phyloP scores from a whole-genome alignment of 2,888 invertebrate species.

The Lasioglossum lativentre region DNA sequence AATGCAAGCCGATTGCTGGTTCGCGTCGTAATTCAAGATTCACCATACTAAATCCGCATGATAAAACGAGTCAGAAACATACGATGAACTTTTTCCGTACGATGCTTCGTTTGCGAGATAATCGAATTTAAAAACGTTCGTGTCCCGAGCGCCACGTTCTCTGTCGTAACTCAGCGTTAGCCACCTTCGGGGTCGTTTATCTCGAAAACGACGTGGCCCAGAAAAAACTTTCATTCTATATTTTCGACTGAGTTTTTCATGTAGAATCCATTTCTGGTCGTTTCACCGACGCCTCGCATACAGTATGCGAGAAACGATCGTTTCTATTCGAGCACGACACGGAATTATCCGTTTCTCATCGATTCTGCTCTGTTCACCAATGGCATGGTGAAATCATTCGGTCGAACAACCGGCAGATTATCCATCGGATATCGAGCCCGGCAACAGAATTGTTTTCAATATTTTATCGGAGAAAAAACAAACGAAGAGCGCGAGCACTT shows the following conservation, averaged over 20 bases:
- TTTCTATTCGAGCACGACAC: background rate
- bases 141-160: background rate
- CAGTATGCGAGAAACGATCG: background rate
- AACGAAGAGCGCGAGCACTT: background rate
- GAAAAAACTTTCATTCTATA: background rate
- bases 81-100: no score
- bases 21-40: no score
- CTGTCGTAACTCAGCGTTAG: background rate
- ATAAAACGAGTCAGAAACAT: no score
- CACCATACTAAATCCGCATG: no score
- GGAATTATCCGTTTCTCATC: background rate
- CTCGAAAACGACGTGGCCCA: background rate
- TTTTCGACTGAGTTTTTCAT: background rate
- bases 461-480: conserved; percentile 13
- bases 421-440: background rate
- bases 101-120: no score
- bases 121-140: background rate
- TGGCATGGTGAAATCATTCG: background rate
- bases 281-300: background rate
- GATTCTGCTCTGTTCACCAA: background rate
- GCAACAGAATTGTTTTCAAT: conserved; percentile 23
- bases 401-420: background rate
- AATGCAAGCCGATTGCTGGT: no score
- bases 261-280: background rate
- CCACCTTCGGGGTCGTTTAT: background rate